Evolutionary conservation across 2,888 invertebrate genomes (phyloP).

Genomic region (Pantelozetes paolii): DNA sequence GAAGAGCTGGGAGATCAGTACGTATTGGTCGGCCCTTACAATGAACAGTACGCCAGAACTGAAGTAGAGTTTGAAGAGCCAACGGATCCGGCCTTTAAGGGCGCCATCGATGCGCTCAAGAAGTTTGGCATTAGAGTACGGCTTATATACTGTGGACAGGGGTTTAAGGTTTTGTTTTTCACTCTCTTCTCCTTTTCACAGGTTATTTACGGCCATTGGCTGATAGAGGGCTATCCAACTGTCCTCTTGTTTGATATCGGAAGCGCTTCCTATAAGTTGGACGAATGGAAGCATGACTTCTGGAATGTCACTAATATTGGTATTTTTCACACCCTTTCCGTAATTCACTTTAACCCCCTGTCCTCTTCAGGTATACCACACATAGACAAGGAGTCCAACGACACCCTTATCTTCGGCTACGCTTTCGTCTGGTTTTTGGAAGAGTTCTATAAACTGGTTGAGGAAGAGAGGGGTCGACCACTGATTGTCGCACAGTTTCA

Average conservation of each 20-base stretch:
- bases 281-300: constrained; percentile 87
- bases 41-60: constrained; percentile 83
- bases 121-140: constrained; percentile 82
- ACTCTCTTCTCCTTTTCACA: no score
- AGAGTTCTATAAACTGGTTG: constrained; percentile 70
- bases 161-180: no score
- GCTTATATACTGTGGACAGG: no score
- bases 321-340: no score
- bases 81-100: constrained; percentile 65
- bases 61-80: constrained; percentile 96
- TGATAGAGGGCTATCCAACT: constrained; percentile 99
- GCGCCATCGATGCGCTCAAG: constrained; percentile 71
- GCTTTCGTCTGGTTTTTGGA: constrained; percentile 85
- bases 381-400: constrained; percentile 91
- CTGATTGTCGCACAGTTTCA: constrained; percentile 91
- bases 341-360: no score
- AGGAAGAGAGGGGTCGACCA: constrained; percentile 55
- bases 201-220: constrained; percentile 94
- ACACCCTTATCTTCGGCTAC: constrained; percentile 91
- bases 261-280: constrained; percentile 82
- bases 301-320: constrained; percentile 86
- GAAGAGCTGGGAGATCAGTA: constrained; percentile 98
- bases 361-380: no score
- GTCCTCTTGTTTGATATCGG: constrained; percentile 96
- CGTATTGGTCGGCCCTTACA: constrained; percentile 88